Percentiles rank a stretch among this genome's conserved stretches.
These are phyloP conservation scores for Channallabes apus DNA, from an alignment of 2,797 vertebrate species.

Conservation along the genomic window DNA sequence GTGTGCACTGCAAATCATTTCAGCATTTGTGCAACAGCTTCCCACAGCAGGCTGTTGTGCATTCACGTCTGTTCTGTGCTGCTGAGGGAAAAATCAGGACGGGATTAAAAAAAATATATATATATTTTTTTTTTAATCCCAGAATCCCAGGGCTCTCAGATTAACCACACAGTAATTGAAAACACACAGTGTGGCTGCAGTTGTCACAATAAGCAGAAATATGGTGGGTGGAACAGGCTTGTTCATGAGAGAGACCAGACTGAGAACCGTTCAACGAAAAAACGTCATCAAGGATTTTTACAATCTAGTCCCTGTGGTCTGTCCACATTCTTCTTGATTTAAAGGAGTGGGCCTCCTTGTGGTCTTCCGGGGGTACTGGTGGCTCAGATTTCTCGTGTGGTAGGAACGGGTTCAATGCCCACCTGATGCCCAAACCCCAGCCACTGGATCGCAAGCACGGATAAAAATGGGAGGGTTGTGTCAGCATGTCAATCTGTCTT, in stretches of 20 bases:
- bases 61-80: background rate
- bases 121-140: background rate
- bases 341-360: background rate
- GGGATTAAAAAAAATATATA: too few species aligned
- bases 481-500: too few species aligned
- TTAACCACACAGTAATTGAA: constrained; percentile 3
- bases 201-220: background rate
- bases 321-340: too few species aligned
- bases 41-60: background rate
- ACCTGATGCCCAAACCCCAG: too few species aligned
- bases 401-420: too few species aligned
- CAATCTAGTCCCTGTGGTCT: background rate
- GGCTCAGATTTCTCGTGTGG: too few species aligned
- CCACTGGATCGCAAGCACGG: too few species aligned
- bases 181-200: background rate
- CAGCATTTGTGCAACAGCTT: background rate
- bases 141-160: background rate
- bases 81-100: background rate
- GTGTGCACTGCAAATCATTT: background rate
- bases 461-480: too few species aligned
- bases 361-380: background rate
- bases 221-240: background rate
- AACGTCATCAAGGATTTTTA: background rate
- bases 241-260: background rate
- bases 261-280: too few species aligned